phyloP scores from a whole-genome alignment of 2,888 invertebrate species.

The Onchidella celtica region DNA sequence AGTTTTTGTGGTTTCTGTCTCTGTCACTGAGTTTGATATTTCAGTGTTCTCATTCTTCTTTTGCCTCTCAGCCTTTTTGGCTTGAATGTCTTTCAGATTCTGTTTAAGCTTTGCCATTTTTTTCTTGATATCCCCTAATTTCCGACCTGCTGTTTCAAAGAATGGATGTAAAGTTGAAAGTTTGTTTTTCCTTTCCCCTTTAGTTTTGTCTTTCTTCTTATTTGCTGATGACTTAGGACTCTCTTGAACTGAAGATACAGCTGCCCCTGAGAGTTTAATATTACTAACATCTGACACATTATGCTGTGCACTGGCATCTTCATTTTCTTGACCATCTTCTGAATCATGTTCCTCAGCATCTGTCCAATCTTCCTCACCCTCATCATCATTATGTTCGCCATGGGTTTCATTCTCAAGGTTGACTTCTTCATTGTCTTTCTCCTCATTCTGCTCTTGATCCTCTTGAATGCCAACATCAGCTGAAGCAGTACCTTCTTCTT shows the following conservation, averaged over 20 bases:
- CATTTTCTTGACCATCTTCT: neutral
- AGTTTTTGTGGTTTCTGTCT: neutral
- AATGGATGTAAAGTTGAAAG: conserved; percentile 44
- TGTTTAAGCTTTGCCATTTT: conserved; percentile 40
- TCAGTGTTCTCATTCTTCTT: neutral
- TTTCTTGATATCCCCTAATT: conserved; percentile 44
- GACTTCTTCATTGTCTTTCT: neutral
- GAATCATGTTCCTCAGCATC: neutral
- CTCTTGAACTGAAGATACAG: neutral
- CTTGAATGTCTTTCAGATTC: conserved; percentile 44
- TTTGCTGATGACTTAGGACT: neutral
- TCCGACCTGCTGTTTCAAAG: conserved; percentile 38
- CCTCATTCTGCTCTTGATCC: neutral
- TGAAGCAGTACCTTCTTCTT: neutral
- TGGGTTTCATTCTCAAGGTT: conserved; percentile 7
- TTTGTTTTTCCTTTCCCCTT: conserved; percentile 17
- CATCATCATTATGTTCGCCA: conserved; percentile 21
- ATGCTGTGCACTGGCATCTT: neutral
- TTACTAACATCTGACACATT: neutral
- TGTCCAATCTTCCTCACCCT: neutral
- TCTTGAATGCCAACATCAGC: neutral
- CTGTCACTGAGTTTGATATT: neutral
- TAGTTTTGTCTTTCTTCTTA: conserved; percentile 26
- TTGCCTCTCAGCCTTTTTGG: conserved; percentile 14
- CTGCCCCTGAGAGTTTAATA: neutral